Conservation (phyloP, 2,797 vertebrate genomes). For the Rhynchotus rufescens region DNA sequence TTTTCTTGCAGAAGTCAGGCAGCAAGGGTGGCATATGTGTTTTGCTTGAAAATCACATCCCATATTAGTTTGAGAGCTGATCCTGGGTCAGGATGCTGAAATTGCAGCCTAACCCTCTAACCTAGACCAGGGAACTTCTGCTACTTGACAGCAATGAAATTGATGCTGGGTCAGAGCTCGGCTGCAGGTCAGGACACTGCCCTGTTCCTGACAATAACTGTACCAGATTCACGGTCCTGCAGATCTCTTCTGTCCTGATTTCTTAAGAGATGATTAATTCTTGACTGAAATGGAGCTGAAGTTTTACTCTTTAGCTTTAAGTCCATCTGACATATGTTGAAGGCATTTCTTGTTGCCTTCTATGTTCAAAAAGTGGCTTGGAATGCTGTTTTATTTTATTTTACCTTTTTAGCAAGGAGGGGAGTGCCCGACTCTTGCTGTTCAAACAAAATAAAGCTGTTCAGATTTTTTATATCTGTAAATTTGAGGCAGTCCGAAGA, state of each 20-base stretch:
- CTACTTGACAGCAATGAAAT: background rate
- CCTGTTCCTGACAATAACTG: background rate
- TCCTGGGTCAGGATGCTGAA: too few relatives aligned
- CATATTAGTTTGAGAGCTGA: background rate
- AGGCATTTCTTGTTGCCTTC: background rate
- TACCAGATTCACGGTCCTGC: background rate
- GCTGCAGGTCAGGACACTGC: background rate
- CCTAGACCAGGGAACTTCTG: background rate
- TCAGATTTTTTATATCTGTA: background rate
- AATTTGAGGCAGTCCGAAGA: constrained; percentile 39
- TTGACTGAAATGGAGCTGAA: background rate
- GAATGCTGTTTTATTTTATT: constrained; percentile 14
- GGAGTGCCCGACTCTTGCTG: background rate
- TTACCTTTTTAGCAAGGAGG: background rate
- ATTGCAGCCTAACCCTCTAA: background rate
- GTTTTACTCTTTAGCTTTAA: background rate
- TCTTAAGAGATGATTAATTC: background rate
- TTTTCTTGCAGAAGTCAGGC: background rate
- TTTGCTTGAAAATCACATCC: background rate
- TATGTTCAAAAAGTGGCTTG: background rate
- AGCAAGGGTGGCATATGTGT: background rate
- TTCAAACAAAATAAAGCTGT: constrained; percentile 36
- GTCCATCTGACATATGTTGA: background rate
- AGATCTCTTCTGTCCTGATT: background rate
- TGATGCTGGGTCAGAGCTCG: background rate